Evolutionary conservation across 2,888 invertebrate species (phyloP), one percentile per base, ranked within the genome.

Genomic region (Cerceris rybyensis): DNA sequence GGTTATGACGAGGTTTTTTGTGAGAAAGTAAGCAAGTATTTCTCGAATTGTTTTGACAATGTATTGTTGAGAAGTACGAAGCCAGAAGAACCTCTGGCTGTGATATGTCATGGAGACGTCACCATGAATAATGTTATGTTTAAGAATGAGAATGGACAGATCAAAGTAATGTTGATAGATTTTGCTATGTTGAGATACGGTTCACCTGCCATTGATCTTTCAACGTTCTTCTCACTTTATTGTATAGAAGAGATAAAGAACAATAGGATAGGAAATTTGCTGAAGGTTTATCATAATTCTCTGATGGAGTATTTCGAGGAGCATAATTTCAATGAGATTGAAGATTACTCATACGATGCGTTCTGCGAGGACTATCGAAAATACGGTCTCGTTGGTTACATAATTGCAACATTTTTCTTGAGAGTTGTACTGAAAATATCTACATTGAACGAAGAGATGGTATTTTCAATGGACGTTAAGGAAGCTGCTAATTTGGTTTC

Each of bases 51-150:
- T 0, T 75, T 39, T 13, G 41, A 58, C 0, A 78, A 81, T 0
- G 60, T 88, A 7, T 14, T 89, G 42, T 0, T 86, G 16, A 80
- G 86, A 11, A 41, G 65, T 5, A 0, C 79, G 0, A 9, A 81
- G 14, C 81, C 88, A 0, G 69, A 73, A 0, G 91, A 91, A 57
- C 91, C 91, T 1, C 64, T 92, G 0, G 87, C 91, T 1, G 89
- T 88, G 0, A 11, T 92, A 1, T 88, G 90, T 67, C 91, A 92
- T 61, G 92, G 91, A 0, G 92, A 91, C 54, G 89, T 88, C 54
- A 88, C 91, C 0, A 75, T 87, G 46, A 89, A 89, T 66, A 92
- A 92, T 63, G 60, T 86, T 4, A 71, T 92, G 11, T 91, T 88
- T 63, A 83, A 84, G 6, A 17, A 8, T 0, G 73, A 70, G 2